Percentiles rank a stretch among this genome's conserved stretches.
phyloP scores from a whole-genome alignment of 1,140 invertebrate species.

The Archivesica marissinica region DNA sequence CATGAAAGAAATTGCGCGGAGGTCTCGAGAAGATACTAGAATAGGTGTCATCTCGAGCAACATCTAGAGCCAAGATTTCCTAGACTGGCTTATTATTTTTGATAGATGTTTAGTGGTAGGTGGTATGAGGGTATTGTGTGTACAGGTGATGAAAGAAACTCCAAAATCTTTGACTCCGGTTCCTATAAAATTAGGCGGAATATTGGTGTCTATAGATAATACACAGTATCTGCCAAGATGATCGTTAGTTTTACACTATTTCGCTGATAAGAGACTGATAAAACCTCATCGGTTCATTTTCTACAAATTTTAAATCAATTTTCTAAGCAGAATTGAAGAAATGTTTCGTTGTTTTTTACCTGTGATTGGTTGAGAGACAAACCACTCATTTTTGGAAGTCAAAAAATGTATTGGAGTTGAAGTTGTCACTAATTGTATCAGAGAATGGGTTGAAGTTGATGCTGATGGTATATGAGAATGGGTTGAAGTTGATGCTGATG shows the following conservation, averaged over 20 bases:
- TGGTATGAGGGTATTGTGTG: not conserved
- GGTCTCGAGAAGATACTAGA: not conserved
- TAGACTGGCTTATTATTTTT: conserved; percentile 14
- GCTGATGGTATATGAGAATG: too few relatives aligned
- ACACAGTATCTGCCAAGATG: conserved; percentile 15
- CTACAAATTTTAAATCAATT: not conserved
- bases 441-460: too few relatives aligned
- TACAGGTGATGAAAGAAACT: conserved; percentile 13
- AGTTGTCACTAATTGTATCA: too few relatives aligned
- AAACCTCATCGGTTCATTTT: not conserved
- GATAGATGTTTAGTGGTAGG: not conserved
- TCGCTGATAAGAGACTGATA: not conserved
- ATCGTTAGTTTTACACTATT: conserved; percentile 7
- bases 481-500: too few relatives aligned
- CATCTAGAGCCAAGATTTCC: not conserved
- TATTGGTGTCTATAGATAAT: conserved; percentile 10
- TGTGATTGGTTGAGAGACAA: not conserved
- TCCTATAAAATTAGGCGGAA: conserved; percentile 11
- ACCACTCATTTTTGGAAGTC: too few relatives aligned
- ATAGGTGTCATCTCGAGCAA: not conserved
- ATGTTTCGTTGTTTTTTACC: too few relatives aligned
- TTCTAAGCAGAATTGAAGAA: too few relatives aligned
- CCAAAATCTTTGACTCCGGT: not conserved
- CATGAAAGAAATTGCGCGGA: not conserved
- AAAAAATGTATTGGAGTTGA: too few relatives aligned